Evolutionary conservation across 30 jellyfish, hydroid and myxozoan species (phyloP), one percentile per base, ranked within the genome.

Genomic region (Turritopsis rubra): DNA sequence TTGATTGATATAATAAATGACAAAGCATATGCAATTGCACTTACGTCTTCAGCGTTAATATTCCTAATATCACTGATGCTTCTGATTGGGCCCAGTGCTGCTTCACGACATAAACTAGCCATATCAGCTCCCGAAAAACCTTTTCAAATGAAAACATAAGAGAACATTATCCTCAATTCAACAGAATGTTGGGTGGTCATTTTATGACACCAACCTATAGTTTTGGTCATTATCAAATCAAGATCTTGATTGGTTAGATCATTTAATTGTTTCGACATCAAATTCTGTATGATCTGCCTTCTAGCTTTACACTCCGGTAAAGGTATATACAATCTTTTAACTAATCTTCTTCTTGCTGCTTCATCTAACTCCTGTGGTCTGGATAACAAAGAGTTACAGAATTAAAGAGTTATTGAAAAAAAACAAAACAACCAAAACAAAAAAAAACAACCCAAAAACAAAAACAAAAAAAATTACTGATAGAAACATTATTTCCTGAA

Each of bases 61-160:
- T 28, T 65, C 53, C 94, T 52, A 21, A 93, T 93, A 75, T 93
- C 97, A 41, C 74, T 66, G 83, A 93, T 88, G 52, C 83, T 89
- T 28, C 98, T 89, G 26, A 93, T 88, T 23, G 98, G 98, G 1
- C 96, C 96, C 8, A 93, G 85, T n/a, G 98, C 98, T 7, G 98
- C 98, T 83, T 93, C 98, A 21, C 96, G 77, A 87, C 98, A 93
- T 41, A 93, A 73, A 65, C 86, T 93, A 53, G 96, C 93, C 96
- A 93, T 88, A 79, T 93, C 98, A 20, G 98, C 96, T 71, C 98
- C 98, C 20, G 98, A 93, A 75, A 89, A 93, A 9, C 98, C 98
- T 93, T n/a, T 60, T 0, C n/a, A n/a, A n/a, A n/a, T n/a, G n/a
- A n/a, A n/a, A n/a, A n/a, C n/a, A n/a, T n/a, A n/a, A n/a, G n/a